Percentiles rank a stretch among this genome's conserved stretches.
These are phyloP conservation scores for Cheilosia vernalis DNA, from an alignment of 2,888 invertebrate species.

Conservation along the genomic window DNA sequence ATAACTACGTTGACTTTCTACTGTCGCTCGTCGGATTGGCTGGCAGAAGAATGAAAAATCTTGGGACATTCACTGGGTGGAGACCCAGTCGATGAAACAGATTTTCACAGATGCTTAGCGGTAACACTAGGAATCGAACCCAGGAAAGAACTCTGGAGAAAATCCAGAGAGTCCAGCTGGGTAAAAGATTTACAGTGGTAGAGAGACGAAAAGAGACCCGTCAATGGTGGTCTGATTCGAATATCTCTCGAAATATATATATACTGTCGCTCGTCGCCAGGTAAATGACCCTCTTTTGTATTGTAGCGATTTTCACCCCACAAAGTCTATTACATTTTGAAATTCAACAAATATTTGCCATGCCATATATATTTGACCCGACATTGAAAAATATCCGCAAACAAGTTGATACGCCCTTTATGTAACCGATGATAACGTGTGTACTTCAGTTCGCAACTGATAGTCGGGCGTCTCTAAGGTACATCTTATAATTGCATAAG, in stretches of 20 bases:
- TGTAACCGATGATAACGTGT: slow-evolving; percentile 23
- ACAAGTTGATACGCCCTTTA: slow-evolving; percentile 20
- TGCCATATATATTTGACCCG: slow-evolving; percentile 12
- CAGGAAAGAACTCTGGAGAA: too few species aligned
- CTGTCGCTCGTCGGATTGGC: too few species aligned
- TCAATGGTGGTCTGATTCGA: too few species aligned
- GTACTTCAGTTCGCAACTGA: background rate
- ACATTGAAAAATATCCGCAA: slow-evolving; percentile 15
- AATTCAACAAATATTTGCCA: slow-evolving; percentile 18
- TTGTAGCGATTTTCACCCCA: background rate
- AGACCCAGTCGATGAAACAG: too few species aligned
- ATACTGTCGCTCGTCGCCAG: background rate
- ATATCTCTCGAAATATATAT: too few species aligned
- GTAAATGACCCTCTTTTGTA: background rate
- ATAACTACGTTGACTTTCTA: background rate
- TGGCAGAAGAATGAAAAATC: too few species aligned
- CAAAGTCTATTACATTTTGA: background rate
- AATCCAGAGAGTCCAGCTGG: too few species aligned
- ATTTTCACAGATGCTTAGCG: too few species aligned
- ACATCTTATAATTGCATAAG: slow-evolving; percentile 1
- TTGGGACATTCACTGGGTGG: too few species aligned
- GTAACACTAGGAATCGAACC: too few species aligned
- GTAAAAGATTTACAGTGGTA: too few species aligned
- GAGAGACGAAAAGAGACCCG: too few species aligned
- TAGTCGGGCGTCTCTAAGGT: background rate